These are phyloP conservation scores for Lanistes nyassanus DNA, from an alignment of 1,140 invertebrate species.

Conservation along the genomic window DNA sequence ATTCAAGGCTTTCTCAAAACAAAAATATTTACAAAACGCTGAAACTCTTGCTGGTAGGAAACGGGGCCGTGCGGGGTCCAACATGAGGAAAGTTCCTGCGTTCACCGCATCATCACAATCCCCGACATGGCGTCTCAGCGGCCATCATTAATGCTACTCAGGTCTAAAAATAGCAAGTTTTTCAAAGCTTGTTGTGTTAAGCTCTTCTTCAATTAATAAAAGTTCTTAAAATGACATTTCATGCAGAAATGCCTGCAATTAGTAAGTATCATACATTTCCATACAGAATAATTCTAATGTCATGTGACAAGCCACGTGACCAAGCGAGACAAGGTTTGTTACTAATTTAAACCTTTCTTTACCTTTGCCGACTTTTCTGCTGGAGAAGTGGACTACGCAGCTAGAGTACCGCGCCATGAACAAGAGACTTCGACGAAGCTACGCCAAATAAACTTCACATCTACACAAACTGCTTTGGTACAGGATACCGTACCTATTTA, in stretches of 20 bases:
- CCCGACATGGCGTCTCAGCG: conserved; percentile 59
- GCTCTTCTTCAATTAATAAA: background rate
- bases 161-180: background rate
- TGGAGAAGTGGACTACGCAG: no score
- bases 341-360: no score
- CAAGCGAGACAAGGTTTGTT: no score
- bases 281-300: background rate
- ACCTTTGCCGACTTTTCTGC: no score
- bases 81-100: conserved; percentile 51
- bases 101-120: conserved; percentile 48
- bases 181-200: background rate
- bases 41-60: conserved; percentile 34
- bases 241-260: background rate
- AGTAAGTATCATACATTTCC: background rate
- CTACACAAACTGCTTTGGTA: no score
- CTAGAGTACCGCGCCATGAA: no score
- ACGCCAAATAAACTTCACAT: no score
- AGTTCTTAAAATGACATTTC: background rate
- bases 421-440: no score
- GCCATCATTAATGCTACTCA: background rate
- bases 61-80: conserved; percentile 39
- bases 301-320: background rate
- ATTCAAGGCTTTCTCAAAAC: conserved; percentile 67
- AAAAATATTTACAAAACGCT: conserved; percentile 45
- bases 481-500: no score